A percentile compares a stretch with the other conserved stretches of the same genome.
Evolutionary conservation across 2,113 vertebrate genomes (phyloP).

Genomic region (Vulpes vulpes): DNA sequence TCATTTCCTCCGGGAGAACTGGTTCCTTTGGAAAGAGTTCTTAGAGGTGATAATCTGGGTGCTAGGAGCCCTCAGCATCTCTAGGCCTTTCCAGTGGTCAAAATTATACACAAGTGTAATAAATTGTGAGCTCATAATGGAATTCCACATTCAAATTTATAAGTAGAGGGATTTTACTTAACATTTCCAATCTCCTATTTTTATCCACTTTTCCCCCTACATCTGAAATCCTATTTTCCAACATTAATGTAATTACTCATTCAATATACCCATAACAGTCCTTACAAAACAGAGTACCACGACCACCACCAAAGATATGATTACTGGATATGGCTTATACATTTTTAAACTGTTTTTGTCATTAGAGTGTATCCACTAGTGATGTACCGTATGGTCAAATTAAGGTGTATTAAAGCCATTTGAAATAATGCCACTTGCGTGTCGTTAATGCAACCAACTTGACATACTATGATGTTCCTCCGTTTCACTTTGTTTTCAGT

Average conservation of each 20-base stretch:
- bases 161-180: neutral
- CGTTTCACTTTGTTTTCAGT: neutral
- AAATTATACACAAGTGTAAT: neutral
- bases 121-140: neutral
- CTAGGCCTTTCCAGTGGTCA: neutral
- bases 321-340: neutral
- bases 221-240: neutral
- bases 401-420: neutral
- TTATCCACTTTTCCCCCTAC: neutral
- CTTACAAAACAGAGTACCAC: neutral
- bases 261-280: neutral
- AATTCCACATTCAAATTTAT: neutral
- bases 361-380: neutral
- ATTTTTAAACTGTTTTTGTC: neutral
- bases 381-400: neutral
- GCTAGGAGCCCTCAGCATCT: neutral
- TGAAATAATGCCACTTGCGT: neutral
- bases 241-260: neutral
- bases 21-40: neutral
- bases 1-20: neutral
- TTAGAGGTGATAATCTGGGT: conserved; percentile 6
- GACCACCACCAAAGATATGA: neutral
- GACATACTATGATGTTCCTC: neutral
- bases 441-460: neutral
- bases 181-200: neutral